A percentile compares a stretch with the other conserved stretches of the same genome.
Conservation (phyloP, 2,113 vertebrate species). For the Caretta caretta region DNA sequence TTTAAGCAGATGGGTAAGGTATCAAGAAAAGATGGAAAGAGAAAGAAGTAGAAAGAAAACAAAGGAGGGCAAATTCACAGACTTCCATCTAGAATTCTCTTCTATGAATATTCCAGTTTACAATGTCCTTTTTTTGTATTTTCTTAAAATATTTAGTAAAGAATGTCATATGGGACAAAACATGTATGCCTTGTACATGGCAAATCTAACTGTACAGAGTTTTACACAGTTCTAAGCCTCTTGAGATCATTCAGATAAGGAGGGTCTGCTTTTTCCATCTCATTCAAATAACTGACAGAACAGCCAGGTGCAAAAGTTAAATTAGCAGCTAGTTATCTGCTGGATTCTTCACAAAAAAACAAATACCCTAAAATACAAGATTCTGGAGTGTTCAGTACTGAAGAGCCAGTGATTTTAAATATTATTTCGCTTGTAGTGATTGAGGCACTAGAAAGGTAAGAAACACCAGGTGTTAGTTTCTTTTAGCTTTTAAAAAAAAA, state of each 20-base stretch:
- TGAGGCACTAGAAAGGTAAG: constrained; percentile 34
- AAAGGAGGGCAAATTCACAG: not conserved
- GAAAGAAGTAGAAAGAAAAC: fast-evolving
- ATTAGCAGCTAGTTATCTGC: constrained; percentile 23
- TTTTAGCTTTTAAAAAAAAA: no score
- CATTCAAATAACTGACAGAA: not conserved
- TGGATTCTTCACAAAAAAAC: constrained; percentile 21
- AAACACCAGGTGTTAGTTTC: not conserved
- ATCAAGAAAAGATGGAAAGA: not conserved
- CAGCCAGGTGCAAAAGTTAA: constrained; percentile 38
- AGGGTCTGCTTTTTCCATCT: not conserved
- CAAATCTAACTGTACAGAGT: not conserved
- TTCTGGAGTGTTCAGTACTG: not conserved
- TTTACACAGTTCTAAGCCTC: not conserved
- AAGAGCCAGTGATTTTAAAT: constrained; percentile 15
- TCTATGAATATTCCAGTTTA: not conserved
- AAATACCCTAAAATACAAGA: constrained; percentile 1
- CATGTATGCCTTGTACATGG: not conserved
- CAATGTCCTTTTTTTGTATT: not conserved
- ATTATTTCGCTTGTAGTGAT: not conserved
- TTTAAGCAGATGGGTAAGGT: not conserved
- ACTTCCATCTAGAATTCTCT: not conserved
- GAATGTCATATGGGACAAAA: not conserved
- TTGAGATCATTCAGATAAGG: not conserved
- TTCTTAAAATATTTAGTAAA: constrained; percentile 1